Evolutionary conservation across 2,888 invertebrate species (phyloP).

Genomic region (Eulithis testata): DNA sequence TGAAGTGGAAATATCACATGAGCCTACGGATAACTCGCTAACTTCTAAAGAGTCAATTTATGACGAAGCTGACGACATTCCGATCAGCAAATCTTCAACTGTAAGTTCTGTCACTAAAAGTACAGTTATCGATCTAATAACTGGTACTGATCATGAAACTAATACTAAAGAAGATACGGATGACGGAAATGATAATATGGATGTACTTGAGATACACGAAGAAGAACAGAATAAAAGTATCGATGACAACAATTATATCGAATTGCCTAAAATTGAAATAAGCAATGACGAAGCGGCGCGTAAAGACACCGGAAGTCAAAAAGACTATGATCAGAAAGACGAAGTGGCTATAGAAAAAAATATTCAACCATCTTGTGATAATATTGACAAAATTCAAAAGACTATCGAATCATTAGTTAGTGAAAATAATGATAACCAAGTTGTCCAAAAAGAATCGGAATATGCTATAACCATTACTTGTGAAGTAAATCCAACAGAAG

Average conservation of each 20-base stretch:
- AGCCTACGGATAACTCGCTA: slow-evolving; percentile 25
- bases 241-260: not conserved
- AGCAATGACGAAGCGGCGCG: slow-evolving; percentile 10
- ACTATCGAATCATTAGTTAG: slow-evolving; percentile 4
- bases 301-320: slow-evolving; percentile 5
- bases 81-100: slow-evolving; percentile 33
- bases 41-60: slow-evolving; percentile 17
- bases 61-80: slow-evolving; percentile 17
- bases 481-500: not conserved
- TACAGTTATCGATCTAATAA: slow-evolving; percentile 27
- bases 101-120: slow-evolving; percentile 27
- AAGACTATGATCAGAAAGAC: not conserved
- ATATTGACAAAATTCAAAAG: slow-evolving; percentile 7
- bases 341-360: not conserved
- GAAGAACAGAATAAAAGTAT: slow-evolving; percentile 9
- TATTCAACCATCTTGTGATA: not conserved
- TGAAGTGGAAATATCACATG: slow-evolving; percentile 56
- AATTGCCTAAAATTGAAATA: slow-evolving; percentile 5
- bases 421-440: slow-evolving; percentile 2
- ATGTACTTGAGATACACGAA: not conserved
- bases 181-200: slow-evolving; percentile 8
- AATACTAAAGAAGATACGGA: slow-evolving; percentile 16
- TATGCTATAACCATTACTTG: not conserved
- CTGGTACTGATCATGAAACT: slow-evolving; percentile 19
- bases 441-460: not conserved